Evolutionary conservation across 2,113 vertebrate genomes (phyloP), one percentile per base, ranked within the genome.

Genomic region (Plotosus lineatus): DNA sequence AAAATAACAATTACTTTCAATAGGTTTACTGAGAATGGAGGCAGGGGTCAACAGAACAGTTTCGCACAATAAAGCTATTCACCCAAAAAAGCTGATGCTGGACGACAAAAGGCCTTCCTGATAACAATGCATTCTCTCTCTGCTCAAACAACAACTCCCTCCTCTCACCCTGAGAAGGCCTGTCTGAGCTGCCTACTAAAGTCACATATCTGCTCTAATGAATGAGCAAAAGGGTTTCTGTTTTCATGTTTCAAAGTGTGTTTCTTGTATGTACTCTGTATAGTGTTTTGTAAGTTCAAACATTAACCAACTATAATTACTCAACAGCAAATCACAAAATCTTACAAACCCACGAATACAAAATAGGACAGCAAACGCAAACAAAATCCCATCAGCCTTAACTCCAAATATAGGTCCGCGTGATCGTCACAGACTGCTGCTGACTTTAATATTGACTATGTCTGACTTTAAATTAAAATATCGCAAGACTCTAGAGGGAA

Each of bases 91-190:
- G 87, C 84, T 68, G 77, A 74, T 84, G 56, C 65, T 77, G 66
- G 74, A 87, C 85, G 84, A 89, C 86, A 89, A 90, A 88, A 85
- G 69, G 36, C 56, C 84, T 80, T 80, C 61, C 73, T 79, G 74
- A 63, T 78, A 82, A 88, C 85, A 87, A 87, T 88, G 85, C 78
- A 73, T 40, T 44, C 33, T 51, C 79, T 68, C 53, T 82, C 82
- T 38, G 78, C 75, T 83, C 83, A 73, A 83, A 83, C 83, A 76
- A 55, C n/a, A 75, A 81, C 78, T 77, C 82, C 81, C 79, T 85
- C 74, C 71, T 78, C 48, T 51, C 50, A 61, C 51, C 68, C 75
- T 85, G 75, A 38, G 58, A 82, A 83, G 55, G 46, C 63, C 50
- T 51, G 51, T 61, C 68, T 46, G 53, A 53, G 51, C 76, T 56